Percentiles rank a stretch among this genome's conserved stretches.
phyloP scores from a whole-genome alignment of 2,113 vertebrate genomes.

The Psephotus haematonotus region DNA sequence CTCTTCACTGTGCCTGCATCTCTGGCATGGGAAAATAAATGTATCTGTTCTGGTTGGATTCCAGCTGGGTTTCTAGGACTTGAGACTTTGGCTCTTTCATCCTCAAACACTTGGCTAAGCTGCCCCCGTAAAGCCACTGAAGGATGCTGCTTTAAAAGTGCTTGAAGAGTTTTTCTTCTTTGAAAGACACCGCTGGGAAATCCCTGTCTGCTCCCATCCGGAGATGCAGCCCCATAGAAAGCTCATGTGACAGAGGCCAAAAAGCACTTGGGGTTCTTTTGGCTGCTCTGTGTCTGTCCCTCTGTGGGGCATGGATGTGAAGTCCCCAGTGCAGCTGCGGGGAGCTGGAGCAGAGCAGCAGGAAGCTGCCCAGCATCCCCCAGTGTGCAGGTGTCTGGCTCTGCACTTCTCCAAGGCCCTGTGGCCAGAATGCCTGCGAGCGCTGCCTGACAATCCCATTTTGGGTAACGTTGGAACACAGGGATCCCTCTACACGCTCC shows the following conservation, averaged over 20 bases:
- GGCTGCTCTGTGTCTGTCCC: neutral
- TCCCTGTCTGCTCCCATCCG: neutral
- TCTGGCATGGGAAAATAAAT: neutral
- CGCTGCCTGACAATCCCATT: neutral
- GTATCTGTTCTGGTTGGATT: neutral
- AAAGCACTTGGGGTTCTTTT: neutral
- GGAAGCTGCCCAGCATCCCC: neutral
- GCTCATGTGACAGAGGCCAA: neutral
- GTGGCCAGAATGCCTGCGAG: neutral
- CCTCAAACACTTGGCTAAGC: neutral
- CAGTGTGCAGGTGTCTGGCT: neutral
- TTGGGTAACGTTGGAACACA: neutral
- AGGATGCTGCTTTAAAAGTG: neutral
- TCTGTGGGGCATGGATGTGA: accelerated
- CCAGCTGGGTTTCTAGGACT: neutral
- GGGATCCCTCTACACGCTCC: neutral
- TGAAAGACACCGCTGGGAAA: neutral
- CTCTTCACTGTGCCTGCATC: neutral
- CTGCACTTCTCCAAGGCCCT: neutral
- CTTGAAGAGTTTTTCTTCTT: neutral
- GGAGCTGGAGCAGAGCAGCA: neutral
- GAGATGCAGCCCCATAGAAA: neutral
- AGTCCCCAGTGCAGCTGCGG: neutral
- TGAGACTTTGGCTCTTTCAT: neutral
- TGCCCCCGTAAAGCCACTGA: neutral